Conservation (phyloP, 2,113 vertebrate genomes). For the Xenus cinereus region DNA sequence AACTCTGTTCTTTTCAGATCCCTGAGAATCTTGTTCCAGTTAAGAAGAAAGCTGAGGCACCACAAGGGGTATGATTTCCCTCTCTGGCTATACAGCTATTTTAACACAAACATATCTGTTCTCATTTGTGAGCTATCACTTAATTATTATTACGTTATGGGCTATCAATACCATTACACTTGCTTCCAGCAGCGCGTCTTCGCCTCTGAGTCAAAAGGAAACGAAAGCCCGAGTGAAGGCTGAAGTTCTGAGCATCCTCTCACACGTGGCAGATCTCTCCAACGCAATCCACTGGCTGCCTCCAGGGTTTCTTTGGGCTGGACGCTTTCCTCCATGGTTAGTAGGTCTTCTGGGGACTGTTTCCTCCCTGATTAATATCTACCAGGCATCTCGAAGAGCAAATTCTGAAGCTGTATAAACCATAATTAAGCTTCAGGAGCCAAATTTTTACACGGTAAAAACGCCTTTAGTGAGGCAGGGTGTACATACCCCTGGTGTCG, state of each 20-base stretch:
- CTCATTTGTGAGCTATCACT: not conserved
- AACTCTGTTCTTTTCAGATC: conserved; percentile 58
- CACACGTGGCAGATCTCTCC: conserved; percentile 81
- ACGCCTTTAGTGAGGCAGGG: not conserved
- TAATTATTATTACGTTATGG: not conserved
- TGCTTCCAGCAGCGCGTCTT: not conserved
- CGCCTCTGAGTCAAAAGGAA: not conserved
- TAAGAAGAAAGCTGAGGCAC: conserved; percentile 46
- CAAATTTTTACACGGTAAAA: not conserved
- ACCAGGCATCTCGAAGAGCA: conserved; percentile 68
- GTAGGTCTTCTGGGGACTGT: conserved; percentile 91
- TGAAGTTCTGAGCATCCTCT: conserved; percentile 80
- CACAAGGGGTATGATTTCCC: not conserved
- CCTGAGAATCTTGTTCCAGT: conserved; percentile 54
- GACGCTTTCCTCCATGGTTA: conserved; percentile 86
- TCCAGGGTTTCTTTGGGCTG: conserved; percentile 88
- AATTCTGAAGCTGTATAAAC: conserved; percentile 31
- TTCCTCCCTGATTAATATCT: conserved; percentile 87
- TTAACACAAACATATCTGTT: not conserved
- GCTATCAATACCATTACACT: not conserved
- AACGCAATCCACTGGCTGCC: conserved; percentile 96
- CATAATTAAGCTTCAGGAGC: not conserved
- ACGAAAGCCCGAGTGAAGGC: conserved; percentile 17
- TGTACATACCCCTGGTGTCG: not conserved
- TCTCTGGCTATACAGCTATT: not conserved